Evolutionary conservation across 2,888 invertebrate genomes (phyloP).

Genomic region (Idaea biselata): DNA sequence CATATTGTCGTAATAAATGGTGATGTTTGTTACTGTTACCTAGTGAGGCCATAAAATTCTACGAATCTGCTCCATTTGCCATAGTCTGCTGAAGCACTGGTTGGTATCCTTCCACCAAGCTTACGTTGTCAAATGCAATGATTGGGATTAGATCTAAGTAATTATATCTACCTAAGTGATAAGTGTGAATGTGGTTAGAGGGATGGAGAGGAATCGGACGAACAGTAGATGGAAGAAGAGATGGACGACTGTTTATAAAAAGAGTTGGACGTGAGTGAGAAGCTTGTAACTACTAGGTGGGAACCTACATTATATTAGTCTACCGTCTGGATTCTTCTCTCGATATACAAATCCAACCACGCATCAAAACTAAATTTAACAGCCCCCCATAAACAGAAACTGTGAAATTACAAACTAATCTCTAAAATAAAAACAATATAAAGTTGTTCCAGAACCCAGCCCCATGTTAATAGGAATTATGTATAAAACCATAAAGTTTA

Average conservation of each 20-base stretch:
- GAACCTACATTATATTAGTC: background rate
- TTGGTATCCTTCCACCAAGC: too few species aligned
- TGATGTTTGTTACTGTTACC: conserved; percentile 36
- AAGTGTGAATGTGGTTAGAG: too few species aligned
- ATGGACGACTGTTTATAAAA: too few species aligned
- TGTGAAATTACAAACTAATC: conserved; percentile 1
- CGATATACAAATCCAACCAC: background rate
- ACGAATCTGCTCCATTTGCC: background rate
- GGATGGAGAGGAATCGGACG: too few species aligned
- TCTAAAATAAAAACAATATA: conserved; percentile 1
- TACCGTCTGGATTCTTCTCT: background rate
- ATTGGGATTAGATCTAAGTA: too few species aligned
- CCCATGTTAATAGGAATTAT: background rate
- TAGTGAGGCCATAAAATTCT: background rate
- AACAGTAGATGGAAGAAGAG: too few species aligned
- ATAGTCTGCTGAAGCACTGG: background rate
- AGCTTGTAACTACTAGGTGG: too few species aligned
- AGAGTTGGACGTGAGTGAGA: too few species aligned
- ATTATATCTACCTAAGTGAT: too few species aligned
- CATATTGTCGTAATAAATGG: conserved; percentile 38
- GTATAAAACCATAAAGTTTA: conserved; percentile 5
- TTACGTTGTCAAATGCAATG: too few species aligned
- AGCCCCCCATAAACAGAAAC: background rate
- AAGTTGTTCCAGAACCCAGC: background rate
- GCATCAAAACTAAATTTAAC: background rate